These are phyloP conservation scores for Sycophaga agraensis DNA, from an alignment of 1,140 invertebrate species.

Conservation along the genomic window DNA sequence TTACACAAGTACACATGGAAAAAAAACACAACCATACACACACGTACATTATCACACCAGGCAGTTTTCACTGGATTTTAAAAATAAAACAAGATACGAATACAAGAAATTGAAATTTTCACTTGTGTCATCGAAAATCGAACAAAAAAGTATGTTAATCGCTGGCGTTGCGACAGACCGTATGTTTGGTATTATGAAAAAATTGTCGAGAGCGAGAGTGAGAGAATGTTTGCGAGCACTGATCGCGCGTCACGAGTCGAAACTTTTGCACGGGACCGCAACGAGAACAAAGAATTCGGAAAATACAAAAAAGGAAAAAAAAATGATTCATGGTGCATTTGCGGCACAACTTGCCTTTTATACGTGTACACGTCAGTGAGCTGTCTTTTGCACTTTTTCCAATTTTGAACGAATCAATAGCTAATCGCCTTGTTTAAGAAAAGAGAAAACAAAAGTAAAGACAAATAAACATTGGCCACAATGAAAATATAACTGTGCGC, in stretches of 20 bases:
- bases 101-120: constrained; percentile 27
- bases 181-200: constrained; percentile 37
- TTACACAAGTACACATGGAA: not conserved
- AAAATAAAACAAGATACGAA: not conserved
- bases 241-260: constrained; percentile 29
- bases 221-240: constrained; percentile 22
- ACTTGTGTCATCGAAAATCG: not conserved
- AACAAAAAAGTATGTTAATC: constrained; percentile 18
- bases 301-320: not conserved
- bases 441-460: not conserved
- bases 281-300: constrained; percentile 14
- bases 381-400: constrained; percentile 29
- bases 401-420: constrained; percentile 21
- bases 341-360: constrained; percentile 13
- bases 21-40: constrained; percentile 8
- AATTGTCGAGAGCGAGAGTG: constrained; percentile 26
- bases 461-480: not conserved
- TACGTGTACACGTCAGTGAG: not conserved
- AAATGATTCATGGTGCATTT: not conserved
- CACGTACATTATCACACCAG: not conserved
- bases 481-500: not conserved
- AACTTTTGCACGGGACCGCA: constrained; percentile 25
- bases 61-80: constrained; percentile 9
- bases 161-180: constrained; percentile 12
- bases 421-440: not conserved